Conservation (phyloP, 2,888 invertebrate species). For the Cordilura impudica region DNA sequence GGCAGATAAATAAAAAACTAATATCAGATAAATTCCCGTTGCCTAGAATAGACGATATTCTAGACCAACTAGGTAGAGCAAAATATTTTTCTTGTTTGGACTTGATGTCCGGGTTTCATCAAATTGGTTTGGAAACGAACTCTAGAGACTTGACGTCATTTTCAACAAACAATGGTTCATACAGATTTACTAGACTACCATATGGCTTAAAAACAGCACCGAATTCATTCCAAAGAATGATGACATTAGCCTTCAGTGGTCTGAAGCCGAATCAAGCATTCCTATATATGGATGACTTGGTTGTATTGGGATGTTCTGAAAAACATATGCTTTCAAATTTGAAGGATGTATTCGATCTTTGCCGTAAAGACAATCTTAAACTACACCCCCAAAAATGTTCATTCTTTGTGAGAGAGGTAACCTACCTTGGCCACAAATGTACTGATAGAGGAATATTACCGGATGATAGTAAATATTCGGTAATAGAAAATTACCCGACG, state of each 20-base stretch:
- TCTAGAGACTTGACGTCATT: too few relatives aligned
- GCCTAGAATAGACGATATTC: too few relatives aligned
- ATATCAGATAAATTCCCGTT: too few relatives aligned
- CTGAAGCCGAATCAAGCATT: not conserved
- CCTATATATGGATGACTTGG: not conserved
- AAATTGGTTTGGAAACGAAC: not conserved
- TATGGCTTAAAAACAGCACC: constrained; percentile 11
- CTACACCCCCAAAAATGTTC: not conserved
- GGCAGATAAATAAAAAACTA: too few relatives aligned
- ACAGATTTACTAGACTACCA: too few relatives aligned
- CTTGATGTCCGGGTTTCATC: not conserved
- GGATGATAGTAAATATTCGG: not conserved
- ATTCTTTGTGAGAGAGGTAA: constrained; percentile 4
- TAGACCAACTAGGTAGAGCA: too few relatives aligned
- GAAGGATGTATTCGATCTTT: not conserved
- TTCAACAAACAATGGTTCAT: not conserved
- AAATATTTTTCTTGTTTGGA: too few relatives aligned
- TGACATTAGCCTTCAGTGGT: constrained; percentile 8
- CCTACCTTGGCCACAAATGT: constrained; percentile 22
- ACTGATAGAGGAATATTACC: constrained; percentile 2
- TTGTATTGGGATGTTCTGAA: constrained; percentile 7
- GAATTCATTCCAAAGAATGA: constrained; percentile 21
- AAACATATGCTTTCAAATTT: constrained; percentile 2
- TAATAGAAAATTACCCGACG: too few relatives aligned
- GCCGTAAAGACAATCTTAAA: not conserved